These are phyloP conservation scores for Platyscapa corneri DNA, from an alignment of 1,140 invertebrate species.

Conservation along the genomic window DNA sequence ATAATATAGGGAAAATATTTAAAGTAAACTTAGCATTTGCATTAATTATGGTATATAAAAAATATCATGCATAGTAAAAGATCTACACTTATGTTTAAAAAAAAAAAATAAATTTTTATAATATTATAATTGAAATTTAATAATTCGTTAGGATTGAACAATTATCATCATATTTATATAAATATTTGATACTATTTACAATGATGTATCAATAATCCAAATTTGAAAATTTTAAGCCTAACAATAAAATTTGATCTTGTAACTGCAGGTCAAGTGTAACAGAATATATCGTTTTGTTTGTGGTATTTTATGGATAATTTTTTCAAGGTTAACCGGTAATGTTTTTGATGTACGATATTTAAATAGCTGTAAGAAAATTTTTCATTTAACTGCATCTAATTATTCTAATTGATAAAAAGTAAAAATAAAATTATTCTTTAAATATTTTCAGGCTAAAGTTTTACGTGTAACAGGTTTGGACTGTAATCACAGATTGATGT, in stretches of 20 bases:
- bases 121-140: too few species aligned
- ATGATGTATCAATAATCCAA: not conserved
- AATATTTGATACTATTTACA: not conserved
- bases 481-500: not conserved
- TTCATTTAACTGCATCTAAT: constrained; percentile 7
- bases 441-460: not conserved
- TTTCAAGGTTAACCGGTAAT: not conserved
- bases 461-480: not conserved
- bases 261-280: not conserved
- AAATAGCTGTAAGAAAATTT: constrained; percentile 20
- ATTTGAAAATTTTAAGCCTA: not conserved
- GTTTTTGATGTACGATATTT: not conserved
- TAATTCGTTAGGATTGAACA: too few species aligned
- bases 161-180: not conserved
- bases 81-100: too few species aligned
- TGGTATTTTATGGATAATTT: not conserved
- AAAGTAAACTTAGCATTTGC: not conserved
- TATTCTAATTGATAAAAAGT: constrained; percentile 11
- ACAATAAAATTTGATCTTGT: not conserved
- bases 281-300: not conserved
- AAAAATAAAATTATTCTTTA: constrained; percentile 11
- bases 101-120: too few species aligned
- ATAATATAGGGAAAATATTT: not conserved
- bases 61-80: too few species aligned
- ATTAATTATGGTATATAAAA: too few species aligned